These are phyloP conservation scores for Olivierus martensii DNA, from an alignment of 1,140 invertebrate species.

Conservation along the genomic window DNA sequence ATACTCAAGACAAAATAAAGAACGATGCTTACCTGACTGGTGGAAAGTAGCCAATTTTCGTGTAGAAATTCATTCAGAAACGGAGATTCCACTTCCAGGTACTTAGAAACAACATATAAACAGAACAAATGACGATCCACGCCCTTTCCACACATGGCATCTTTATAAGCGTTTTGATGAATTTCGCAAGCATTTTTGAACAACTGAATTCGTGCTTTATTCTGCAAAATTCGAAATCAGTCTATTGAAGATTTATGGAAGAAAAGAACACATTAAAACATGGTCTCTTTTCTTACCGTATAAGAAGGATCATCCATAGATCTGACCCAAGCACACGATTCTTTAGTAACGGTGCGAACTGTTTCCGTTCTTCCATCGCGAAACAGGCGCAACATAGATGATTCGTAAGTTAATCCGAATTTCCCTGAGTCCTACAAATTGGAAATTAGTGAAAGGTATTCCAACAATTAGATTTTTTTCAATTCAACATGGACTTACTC, in stretches of 20 bases:
- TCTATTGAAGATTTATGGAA: no score
- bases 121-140: slow-evolving; percentile 96
- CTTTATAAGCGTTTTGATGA: slow-evolving; percentile 78
- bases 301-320: slow-evolving; percentile 45
- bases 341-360: slow-evolving; percentile 84
- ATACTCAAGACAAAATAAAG: neutral
- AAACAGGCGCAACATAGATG: slow-evolving; percentile 93
- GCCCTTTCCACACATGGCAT: slow-evolving; percentile 91
- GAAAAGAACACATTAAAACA: no score
- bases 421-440: slow-evolving; percentile 51
- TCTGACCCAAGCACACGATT: slow-evolving; percentile 80
- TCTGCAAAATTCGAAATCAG: neutral
- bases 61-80: slow-evolving; percentile 85
- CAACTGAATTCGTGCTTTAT: slow-evolving; percentile 28
- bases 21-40: slow-evolving; percentile 52
- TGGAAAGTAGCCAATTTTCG: slow-evolving; percentile 93
- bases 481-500: slow-evolving; percentile 31
- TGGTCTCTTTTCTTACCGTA: slow-evolving; percentile 5
- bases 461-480: neutral
- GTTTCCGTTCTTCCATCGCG: slow-evolving; percentile 95
- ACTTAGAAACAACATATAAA: slow-evolving; percentile 94
- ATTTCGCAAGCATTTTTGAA: slow-evolving; percentile 55
- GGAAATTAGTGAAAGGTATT: neutral
- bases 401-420: slow-evolving; percentile 93
- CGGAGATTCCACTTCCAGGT: slow-evolving; percentile 88